A percentile compares a stretch with the other conserved stretches of the same genome.
Conservation (phyloP, 2,113 vertebrate species). For the Leucosticte australis region DNA sequence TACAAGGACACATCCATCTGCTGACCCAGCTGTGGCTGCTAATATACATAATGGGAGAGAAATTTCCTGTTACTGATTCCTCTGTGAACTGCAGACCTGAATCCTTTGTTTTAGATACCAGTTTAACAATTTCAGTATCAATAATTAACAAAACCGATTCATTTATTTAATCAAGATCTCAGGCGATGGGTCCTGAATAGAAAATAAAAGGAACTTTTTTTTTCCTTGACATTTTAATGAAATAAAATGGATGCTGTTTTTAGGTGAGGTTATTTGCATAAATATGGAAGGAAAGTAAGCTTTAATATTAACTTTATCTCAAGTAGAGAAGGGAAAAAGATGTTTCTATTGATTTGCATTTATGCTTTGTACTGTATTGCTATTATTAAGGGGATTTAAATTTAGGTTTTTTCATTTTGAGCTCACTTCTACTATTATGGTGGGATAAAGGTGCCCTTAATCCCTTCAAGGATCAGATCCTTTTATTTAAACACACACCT, state of each 20-base stretch:
- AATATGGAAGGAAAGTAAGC: slow-evolving; percentile 24
- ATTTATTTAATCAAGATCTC: background rate
- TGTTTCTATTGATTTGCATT: background rate
- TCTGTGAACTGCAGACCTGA: slow-evolving; percentile 28
- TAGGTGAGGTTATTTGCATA: slow-evolving; percentile 40
- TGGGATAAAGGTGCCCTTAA: background rate
- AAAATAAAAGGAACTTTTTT: background rate
- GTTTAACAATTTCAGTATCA: slow-evolving; percentile 16
- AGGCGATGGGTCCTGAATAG: background rate
- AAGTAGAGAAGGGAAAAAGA: background rate
- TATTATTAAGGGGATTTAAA: background rate
- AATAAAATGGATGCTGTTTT: background rate
- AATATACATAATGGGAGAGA: slow-evolving; percentile 36
- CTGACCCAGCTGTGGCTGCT: slow-evolving; percentile 61
- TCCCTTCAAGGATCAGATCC: background rate
- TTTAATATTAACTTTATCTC: background rate
- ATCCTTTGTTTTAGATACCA: slow-evolving; percentile 16
- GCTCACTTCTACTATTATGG: background rate
- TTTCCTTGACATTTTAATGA: background rate
- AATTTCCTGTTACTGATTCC: slow-evolving; percentile 18
- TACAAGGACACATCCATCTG: slow-evolving; percentile 67
- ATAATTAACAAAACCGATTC: slow-evolving; percentile 42
- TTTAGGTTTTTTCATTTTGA: background rate
- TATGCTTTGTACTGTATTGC: background rate
- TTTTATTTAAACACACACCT: slow-evolving; percentile 5